These are phyloP conservation scores for Tenebrosternarchus preto DNA, from an alignment of 2,113 vertebrate species.

Conservation along the genomic window DNA sequence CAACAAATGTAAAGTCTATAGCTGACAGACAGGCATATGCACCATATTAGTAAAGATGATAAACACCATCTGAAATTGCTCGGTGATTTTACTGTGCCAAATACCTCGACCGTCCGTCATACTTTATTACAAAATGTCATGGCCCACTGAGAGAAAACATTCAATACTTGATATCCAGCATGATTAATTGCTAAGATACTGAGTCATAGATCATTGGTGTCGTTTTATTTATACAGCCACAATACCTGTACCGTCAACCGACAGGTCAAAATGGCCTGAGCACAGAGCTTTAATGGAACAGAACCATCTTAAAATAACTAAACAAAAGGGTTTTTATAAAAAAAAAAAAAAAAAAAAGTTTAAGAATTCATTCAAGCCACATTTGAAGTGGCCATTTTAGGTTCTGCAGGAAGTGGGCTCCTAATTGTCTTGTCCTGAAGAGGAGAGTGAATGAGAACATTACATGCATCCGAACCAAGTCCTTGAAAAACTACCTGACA, in stretches of 20 bases:
- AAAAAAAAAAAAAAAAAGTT: too few relatives aligned
- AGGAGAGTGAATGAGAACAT: not conserved
- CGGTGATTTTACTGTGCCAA: conserved; percentile 17
- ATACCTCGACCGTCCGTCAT: conserved; percentile 1
- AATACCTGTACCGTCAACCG: conserved; percentile 12
- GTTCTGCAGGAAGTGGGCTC: not conserved
- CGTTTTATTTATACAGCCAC: conserved; percentile 34
- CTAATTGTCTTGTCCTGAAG: not conserved
- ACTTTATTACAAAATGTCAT: conserved; percentile 19
- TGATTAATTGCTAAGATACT: conserved; percentile 10
- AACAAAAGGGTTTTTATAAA: too few relatives aligned
- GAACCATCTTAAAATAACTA: conserved; percentile 27
- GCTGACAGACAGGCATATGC: conserved; percentile 12
- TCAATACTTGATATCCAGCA: conserved; percentile 33
- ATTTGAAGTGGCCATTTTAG: conserved; percentile 11
- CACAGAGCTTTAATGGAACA: conserved; percentile 33
- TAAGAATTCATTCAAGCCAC: conserved; percentile 35
- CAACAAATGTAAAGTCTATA: not conserved
- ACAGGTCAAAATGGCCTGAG: conserved; percentile 38
- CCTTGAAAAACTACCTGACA: not conserved
- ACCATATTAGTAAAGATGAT: conserved; percentile 1
- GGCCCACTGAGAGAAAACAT: conserved; percentile 18
- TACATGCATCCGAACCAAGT: not conserved
- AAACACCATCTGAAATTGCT: conserved; percentile 2
- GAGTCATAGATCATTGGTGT: not conserved